Evolutionary conservation across 2,797 vertebrate species (phyloP).

Genomic region (Sebastes dallii): DNA sequence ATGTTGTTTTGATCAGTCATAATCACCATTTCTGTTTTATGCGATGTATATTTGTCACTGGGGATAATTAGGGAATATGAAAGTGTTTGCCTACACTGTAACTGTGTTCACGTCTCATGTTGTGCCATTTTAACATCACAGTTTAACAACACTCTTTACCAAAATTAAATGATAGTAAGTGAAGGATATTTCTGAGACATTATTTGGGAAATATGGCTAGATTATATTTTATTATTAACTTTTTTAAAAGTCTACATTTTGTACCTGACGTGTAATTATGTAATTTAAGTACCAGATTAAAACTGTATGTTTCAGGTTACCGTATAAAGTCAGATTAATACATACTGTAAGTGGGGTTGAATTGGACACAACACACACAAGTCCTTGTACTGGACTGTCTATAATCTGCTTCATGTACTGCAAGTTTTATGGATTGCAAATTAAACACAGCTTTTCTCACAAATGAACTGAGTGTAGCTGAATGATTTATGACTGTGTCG

Average conservation of each 20-base stretch:
- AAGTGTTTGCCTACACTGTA: conserved; percentile 19
- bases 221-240: conserved; percentile 78
- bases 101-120: conserved; percentile 21
- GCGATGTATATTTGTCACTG: conserved; percentile 2
- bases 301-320: conserved; percentile 47
- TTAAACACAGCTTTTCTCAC: conserved; percentile 78
- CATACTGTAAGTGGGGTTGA: conserved; percentile 5
- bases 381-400: conserved; percentile 41
- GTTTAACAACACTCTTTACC: conserved; percentile 49
- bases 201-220: conserved; percentile 49
- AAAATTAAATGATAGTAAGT: conserved; percentile 35
- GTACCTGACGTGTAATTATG: conserved; percentile 69
- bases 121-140: conserved; percentile 30
- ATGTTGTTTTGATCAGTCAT: background rate
- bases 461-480: background rate
- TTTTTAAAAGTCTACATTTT: conserved; percentile 77
- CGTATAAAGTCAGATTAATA: conserved; percentile 26
- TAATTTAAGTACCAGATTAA: conserved; percentile 62
- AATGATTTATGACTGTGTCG: background rate
- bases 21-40: background rate
- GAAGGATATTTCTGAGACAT: conserved; percentile 54
- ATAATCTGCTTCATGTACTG: conserved; percentile 66
- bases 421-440: conserved; percentile 69
- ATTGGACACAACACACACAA: conserved; percentile 40
- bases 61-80: background rate